phyloP scores from a whole-genome alignment of 1,140 invertebrate species.

The Odontomachus brunneus region DNA sequence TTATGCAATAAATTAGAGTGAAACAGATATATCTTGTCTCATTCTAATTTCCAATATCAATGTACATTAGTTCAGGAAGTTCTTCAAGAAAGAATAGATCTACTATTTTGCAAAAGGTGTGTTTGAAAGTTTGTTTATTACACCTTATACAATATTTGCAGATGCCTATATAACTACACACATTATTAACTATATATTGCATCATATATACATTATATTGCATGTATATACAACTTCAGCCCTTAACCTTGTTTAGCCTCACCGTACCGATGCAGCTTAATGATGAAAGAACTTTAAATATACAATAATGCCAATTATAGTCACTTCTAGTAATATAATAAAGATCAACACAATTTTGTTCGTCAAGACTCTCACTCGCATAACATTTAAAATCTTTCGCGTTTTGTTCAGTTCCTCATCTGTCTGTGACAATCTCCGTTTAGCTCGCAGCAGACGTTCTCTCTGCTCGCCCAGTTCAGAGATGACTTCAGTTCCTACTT shows the following conservation, averaged over 20 bases:
- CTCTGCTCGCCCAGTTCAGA: constrained; percentile 88
- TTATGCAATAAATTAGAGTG: no score
- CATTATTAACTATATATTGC: not conserved
- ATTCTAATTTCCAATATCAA: no score
- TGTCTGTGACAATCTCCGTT: constrained; percentile 87
- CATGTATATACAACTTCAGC: not conserved
- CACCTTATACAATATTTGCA: not conserved
- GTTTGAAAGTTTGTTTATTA: not conserved
- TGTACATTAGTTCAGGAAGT: no score
- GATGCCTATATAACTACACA: not conserved
- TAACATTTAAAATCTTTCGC: constrained; percentile 87
- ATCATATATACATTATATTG: not conserved
- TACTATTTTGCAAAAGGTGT: not conserved
- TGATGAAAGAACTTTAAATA: constrained; percentile 87
- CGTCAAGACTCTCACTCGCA: constrained; percentile 88
- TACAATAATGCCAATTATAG: constrained; percentile 86
- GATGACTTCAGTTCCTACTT: constrained; percentile 91
- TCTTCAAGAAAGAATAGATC: no score
- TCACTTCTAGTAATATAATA: constrained; percentile 89
- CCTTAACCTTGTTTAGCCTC: not conserved
- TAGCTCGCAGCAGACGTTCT: constrained; percentile 88
- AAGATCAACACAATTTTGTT: constrained; percentile 89
- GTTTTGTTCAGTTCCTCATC: constrained; percentile 87
- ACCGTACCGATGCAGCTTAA: constrained; percentile 32
- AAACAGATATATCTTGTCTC: no score